Conservation (phyloP, 2,797 vertebrate genomes). For the Podarcis siculus region DNA sequence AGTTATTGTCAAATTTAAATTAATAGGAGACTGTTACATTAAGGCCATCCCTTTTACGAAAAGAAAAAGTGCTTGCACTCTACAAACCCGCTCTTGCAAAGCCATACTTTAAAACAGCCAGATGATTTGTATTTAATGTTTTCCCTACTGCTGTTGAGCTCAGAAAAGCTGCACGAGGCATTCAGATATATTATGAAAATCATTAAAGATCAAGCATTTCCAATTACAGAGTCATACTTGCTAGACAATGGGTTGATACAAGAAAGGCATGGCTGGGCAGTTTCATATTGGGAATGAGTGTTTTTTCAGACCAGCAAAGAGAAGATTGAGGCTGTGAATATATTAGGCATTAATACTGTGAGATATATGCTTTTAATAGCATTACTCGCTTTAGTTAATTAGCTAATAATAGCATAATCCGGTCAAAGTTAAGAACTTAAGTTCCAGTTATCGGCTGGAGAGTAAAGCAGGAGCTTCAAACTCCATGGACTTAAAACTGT, state of each 20-base stretch:
- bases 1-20: constrained; percentile 37
- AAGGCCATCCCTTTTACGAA: constrained; percentile 55
- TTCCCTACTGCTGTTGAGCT: constrained; percentile 47
- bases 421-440: background rate
- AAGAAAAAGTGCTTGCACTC: constrained; percentile 56
- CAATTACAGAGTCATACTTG: constrained; percentile 64
- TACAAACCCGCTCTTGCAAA: constrained; percentile 61
- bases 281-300: constrained; percentile 52
- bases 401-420: background rate
- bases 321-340: background rate
- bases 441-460: too few relatives aligned
- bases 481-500: background rate
- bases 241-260: constrained; percentile 58
- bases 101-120: constrained; percentile 60
- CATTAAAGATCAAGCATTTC: constrained; percentile 68
- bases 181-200: constrained; percentile 56
- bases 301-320: constrained; percentile 50
- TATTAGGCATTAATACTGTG: constrained; percentile 14
- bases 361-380: constrained; percentile 7
- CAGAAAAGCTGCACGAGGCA: constrained; percentile 45
- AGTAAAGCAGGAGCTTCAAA: background rate
- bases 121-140: constrained; percentile 59
- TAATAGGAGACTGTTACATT: constrained; percentile 36
- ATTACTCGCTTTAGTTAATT: constrained; percentile 10
- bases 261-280: constrained; percentile 49